These are phyloP conservation scores for Sebastes oblongus DNA, from an alignment of 2,797 vertebrate species.

Conservation along the genomic window DNA sequence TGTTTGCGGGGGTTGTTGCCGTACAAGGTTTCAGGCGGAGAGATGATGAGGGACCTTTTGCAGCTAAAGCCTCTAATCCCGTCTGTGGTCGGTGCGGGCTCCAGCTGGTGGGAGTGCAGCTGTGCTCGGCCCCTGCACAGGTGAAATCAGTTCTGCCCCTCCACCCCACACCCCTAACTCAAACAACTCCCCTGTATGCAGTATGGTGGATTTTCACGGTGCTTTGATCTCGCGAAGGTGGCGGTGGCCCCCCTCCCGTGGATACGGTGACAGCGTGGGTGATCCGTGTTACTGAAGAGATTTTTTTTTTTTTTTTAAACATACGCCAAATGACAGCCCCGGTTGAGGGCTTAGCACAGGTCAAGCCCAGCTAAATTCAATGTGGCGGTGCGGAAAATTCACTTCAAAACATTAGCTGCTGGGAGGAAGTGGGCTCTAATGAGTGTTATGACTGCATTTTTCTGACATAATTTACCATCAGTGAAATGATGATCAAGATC, in stretches of 20 bases:
- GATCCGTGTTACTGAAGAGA: constrained; percentile 59
- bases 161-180: background rate
- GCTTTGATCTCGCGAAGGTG: constrained; percentile 72
- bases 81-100: constrained; percentile 57
- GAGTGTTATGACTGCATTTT: constrained; percentile 33
- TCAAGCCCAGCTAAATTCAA: constrained; percentile 69
- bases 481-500: constrained; percentile 8
- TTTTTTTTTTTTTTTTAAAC: constrained; percentile 32
- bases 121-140: constrained; percentile 65
- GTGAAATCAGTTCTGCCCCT: constrained; percentile 64
- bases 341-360: constrained; percentile 62
- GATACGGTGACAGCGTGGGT: constrained; percentile 56
- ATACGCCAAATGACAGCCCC: constrained; percentile 61
- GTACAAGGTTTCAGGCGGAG: constrained; percentile 52
- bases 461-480: constrained; percentile 32
- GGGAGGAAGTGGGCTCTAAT: constrained; percentile 50
- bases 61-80: constrained; percentile 78
- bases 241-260: constrained; percentile 27
- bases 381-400: constrained; percentile 71
- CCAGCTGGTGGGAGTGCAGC: constrained; percentile 69
- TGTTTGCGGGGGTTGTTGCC: constrained; percentile 67
- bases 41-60: constrained; percentile 75
- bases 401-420: constrained; percentile 61
- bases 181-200: constrained; percentile 34
- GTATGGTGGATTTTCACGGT: constrained; percentile 55